A percentile compares a stretch with the other conserved stretches of the same genome.
phyloP scores from a whole-genome alignment of 2,888 invertebrate species.

The Mesorhabditis sp. region DNA sequence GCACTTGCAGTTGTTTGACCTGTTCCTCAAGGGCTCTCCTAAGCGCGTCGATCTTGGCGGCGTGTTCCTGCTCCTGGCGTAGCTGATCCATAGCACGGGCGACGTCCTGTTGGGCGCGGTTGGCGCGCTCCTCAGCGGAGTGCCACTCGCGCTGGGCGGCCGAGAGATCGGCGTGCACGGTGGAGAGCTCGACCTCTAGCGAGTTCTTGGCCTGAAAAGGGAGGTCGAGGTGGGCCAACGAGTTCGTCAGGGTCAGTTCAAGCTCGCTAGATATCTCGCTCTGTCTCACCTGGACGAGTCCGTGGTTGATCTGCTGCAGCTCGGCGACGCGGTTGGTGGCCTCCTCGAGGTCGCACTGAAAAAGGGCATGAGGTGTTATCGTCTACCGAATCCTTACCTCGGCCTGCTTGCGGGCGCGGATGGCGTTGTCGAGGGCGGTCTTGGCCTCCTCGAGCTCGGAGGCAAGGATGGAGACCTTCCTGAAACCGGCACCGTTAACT shows the following conservation, averaged over 20 bases:
- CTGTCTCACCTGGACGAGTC: slow-evolving; percentile 68
- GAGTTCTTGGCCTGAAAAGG: slow-evolving; percentile 68
- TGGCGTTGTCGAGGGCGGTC: slow-evolving; percentile 68
- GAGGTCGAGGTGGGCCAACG: not conserved
- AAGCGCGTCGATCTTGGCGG: slow-evolving; percentile 91
- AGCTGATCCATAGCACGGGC: slow-evolving; percentile 87
- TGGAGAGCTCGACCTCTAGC: slow-evolving; percentile 59
- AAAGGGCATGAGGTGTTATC: not conserved
- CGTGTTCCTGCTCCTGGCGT: slow-evolving; percentile 91
- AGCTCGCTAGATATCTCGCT: too few relatives aligned
- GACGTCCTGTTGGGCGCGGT: slow-evolving; percentile 77
- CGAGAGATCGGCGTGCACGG: slow-evolving; percentile 83
- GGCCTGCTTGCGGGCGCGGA: slow-evolving; percentile 81
- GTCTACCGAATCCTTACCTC: slow-evolving; percentile 58
- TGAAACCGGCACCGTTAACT: not conserved
- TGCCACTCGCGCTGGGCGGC: slow-evolving; percentile 84
- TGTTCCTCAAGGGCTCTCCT: slow-evolving; percentile 95
- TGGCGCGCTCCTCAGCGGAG: slow-evolving; percentile 81
- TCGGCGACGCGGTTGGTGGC: slow-evolving; percentile 9
- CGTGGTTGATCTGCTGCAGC: slow-evolving; percentile 68
- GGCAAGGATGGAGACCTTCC: slow-evolving; percentile 7
- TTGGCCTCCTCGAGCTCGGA: slow-evolving; percentile 73
- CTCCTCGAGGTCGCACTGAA: not conserved
- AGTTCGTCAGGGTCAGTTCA: not conserved
- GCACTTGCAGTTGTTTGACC: slow-evolving; percentile 77